Conservation (phyloP, 1,140 invertebrate species). For the Proctacanthus coquilletti region DNA sequence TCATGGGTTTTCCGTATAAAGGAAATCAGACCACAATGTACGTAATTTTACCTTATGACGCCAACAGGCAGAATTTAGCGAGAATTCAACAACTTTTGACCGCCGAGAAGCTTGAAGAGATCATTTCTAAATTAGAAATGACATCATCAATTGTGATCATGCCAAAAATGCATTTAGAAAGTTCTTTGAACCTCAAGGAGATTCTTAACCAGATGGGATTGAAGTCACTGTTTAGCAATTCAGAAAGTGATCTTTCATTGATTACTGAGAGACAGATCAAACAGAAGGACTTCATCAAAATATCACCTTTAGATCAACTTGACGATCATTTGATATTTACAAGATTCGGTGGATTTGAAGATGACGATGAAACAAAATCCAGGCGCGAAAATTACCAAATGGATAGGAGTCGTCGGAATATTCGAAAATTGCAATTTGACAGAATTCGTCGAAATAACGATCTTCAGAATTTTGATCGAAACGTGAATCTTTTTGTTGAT, state of each 20-base stretch:
- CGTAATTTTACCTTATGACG: conserved; percentile 44
- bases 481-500: conserved; percentile 39
- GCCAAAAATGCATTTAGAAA: conserved; percentile 50
- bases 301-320: too few species aligned
- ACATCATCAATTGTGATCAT: conserved; percentile 36
- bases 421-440: too few species aligned
- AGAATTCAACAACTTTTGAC: conserved; percentile 36
- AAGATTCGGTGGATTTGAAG: too few species aligned
- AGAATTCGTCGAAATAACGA: too few species aligned
- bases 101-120: conserved; percentile 31
- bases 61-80: conserved; percentile 30
- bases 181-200: conserved; percentile 35
- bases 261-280: conserved; percentile 28
- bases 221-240: conserved; percentile 38
- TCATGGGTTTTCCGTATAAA: conserved; percentile 57
- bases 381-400: too few species aligned
- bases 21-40: conserved; percentile 49
- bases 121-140: conserved; percentile 34
- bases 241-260: conserved; percentile 39
- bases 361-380: too few species aligned
- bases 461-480: conserved; percentile 4
- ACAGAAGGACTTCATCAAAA: too few species aligned
- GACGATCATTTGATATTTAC: too few species aligned
- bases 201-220: conserved; percentile 39
- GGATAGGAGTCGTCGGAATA: too few species aligned